Percentiles rank a stretch among this genome's conserved stretches.
These are phyloP conservation scores for Acanthornis magna DNA, from an alignment of 2,797 vertebrate genomes.

Conservation along the genomic window DNA sequence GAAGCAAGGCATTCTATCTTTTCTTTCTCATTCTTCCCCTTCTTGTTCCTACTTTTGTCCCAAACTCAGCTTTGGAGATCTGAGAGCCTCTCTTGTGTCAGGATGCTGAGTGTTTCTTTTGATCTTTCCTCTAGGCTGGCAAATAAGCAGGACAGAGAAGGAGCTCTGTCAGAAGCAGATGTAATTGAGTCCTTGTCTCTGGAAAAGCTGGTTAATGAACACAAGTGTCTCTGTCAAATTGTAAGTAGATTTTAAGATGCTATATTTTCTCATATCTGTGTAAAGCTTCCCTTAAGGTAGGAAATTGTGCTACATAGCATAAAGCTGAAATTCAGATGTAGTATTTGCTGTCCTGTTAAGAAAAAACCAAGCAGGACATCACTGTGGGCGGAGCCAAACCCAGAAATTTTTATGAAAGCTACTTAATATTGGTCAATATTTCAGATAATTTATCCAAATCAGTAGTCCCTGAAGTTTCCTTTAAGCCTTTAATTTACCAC, in stretches of 20 bases:
- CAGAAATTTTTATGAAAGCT: background rate
- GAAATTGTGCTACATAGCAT: background rate
- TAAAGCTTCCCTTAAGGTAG: background rate
- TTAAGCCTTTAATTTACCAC: background rate
- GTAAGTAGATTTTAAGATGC: conserved; percentile 78
- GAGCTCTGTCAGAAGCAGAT: conserved; percentile 90
- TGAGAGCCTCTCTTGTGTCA: background rate
- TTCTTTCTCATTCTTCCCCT: background rate
- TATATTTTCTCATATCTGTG: background rate
- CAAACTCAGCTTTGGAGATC: background rate
- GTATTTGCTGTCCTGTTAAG: background rate
- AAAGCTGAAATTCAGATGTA: background rate
- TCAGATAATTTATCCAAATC: background rate
- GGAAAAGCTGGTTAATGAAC: conserved; percentile 92
- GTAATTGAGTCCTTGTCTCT: conserved; percentile 91
- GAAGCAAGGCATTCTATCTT: background rate
- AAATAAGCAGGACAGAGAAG: conserved; percentile 94
- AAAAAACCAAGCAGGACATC: background rate
- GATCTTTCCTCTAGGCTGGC: conserved; percentile 80
- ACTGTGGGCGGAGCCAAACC: background rate
- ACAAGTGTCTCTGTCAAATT: conserved; percentile 95
- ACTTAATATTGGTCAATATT: background rate
- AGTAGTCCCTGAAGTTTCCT: background rate
- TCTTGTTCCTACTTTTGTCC: background rate
- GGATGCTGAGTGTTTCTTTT: background rate